Base-by-base conservation (phyloP, 2,797 vertebrate species). In the Sphenodon punctatus region DNA sequence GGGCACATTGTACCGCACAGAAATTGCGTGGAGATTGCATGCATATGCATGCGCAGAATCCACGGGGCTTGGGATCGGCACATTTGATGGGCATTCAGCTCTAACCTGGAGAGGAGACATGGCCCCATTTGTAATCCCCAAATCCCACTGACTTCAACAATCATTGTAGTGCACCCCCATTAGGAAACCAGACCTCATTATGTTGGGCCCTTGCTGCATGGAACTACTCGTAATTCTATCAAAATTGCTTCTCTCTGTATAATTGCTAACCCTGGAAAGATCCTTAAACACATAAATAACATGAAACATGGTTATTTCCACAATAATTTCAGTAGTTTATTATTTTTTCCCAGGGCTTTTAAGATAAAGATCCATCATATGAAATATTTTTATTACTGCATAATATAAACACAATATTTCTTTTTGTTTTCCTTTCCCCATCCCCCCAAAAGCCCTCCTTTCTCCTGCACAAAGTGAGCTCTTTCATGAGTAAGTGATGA, bases 291-390 rank as follows among this genome's bases (percentile, higher is more conserved):
- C 80, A 90, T 83, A 88, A 84, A 88, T 91, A 86, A 88, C 76
- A 58, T 3, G 23, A 86, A 90, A 48, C 74, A 41, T 70, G 46
- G 70, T 80, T 58, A 63, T 78, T 92, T 88, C 78, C 68, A 84
- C 82, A 66, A 72, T 83, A 70, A 80, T 86, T 67, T 78, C 59
- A 86, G 66, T 74, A 74, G 90, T 89, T 91, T 63, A 86, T 89
- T 12, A 79, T 85, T 75, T 88, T 93, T 89, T 67, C 89, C 74
- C 32, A 32, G 59, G 60, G n/a, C 71, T 90, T 81, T 90, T 90
- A 89, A 85, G 88, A 86, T 86, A 83, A 87, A 87, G 90, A 90
- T 88, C 84, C 74, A 86, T 89, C 84, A 85, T 64, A 60, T 58
- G 76, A 78, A 88, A 83, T 86, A 75, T 64, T 80, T 79, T 85